Evolutionary conservation across 64 coral and sea anemone genomes (phyloP).

Genomic region (Dendronephthya gigantea): DNA sequence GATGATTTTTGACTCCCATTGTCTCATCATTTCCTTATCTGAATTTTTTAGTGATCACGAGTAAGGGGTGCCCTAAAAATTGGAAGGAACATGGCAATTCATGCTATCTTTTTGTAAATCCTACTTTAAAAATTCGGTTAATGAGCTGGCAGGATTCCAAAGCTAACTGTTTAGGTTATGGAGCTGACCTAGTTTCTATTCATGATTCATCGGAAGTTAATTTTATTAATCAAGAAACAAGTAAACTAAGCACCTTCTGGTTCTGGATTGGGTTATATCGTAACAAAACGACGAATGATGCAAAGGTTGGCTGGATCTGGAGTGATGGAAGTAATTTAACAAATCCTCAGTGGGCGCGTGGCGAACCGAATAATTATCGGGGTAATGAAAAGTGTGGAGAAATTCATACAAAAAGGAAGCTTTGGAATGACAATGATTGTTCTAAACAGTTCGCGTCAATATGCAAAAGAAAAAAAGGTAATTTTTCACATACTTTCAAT

Average conservation of each 20-base stretch:
- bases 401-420: not conserved
- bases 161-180: not conserved
- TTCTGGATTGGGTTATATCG: constrained; percentile 12
- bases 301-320: constrained; percentile 5
- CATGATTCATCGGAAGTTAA: not conserved
- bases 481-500: not conserved
- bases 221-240: not conserved
- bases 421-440: not conserved
- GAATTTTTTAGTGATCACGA: not conserved
- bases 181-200: not conserved
- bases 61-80: not conserved
- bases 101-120: not conserved
- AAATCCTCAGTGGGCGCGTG: not conserved
- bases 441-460: not conserved
- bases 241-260: not conserved
- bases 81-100: not conserved
- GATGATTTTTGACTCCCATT: too few species aligned
- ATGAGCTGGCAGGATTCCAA: not conserved
- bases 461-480: not conserved
- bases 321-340: not conserved
- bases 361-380: not conserved
- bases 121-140: not conserved
- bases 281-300: not conserved
- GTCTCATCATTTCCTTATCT: not conserved
- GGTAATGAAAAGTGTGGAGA: not conserved